Base-by-base conservation (phyloP, 2,888 invertebrate genomes). In the Bombylius discolor region DNA sequence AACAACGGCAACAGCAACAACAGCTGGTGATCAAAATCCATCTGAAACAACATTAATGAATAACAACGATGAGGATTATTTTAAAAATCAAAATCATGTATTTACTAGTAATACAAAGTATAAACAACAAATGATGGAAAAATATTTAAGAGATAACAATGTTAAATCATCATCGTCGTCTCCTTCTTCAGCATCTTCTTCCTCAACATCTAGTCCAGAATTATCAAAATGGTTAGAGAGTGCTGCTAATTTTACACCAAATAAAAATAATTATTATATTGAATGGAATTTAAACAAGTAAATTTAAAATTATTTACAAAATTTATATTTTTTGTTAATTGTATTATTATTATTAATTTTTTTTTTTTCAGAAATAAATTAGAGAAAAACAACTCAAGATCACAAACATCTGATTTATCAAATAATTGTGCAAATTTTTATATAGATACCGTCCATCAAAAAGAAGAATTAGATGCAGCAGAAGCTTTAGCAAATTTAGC, bases 211-310 rank as follows among this genome's bases (percentile, higher is more conserved):
- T 59, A 82, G 82, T 4, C 76, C 83, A 46, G 79, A 85, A 66
- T 76, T 87, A 13, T 81, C 83, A 48, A 86, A 85, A 67, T 87
- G 87, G 87, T 69, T 86, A 51, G 84, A 85, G 66, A 87, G 86
- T 65, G 84, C 87, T 0, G 85, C 81, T 1, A 80, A 83, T 61
- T 87, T 86, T 68, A 81, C 81, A 61, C 87, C 86, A 1, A 81
- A 82, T 62, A 83, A 85, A 66, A 81, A 79, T 56, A 85, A 83
- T 65, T 85, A 84, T 65, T 85, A 84, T 65, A 79, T 84, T 4
- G 81, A 83, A 70, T 84, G 85, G 84, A 68, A 71, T 64, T 56
- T 68, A 67, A 62, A 66, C 65, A 67, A 67, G 70, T 70, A 46
- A 55, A 42, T 13, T 57, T 58, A 49, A 51, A 49, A 57, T 57